Base-by-base conservation (phyloP, 2,888 invertebrate genomes). In the Drosophila kokeensis region DNA sequence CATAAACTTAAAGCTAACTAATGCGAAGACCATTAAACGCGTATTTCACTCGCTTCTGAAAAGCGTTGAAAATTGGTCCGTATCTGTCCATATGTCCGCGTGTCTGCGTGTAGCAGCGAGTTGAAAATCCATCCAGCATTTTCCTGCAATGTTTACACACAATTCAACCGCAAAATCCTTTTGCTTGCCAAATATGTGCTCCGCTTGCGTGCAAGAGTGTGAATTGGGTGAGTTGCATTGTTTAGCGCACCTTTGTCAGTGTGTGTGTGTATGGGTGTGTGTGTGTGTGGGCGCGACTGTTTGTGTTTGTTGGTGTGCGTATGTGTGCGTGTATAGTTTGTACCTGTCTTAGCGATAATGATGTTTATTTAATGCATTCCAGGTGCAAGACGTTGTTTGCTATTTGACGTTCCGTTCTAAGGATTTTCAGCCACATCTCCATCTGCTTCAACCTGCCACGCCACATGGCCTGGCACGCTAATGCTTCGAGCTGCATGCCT, bases 321-420 rank as follows among this genome's bases (percentile, higher is more conserved):
- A 6, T 21, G 21, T 34, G 21, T 13, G 32, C 42, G 54, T 29
- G 18, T 64, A 55, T 59, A 62, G 52, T 73, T 73, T 82, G 72
- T 76, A 57, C 66, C 66, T 69, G 77, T 76, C 87, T 88, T 83
- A 72, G 84, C 90, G 84, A 89, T 87, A 87, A 87, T 89, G 89
- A 87, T 90, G 90, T 89, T 90, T 89, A 83, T 80, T 89, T 89
- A 87, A 87, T 87, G 89, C 87, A 87, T 87, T 90, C 77, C 90
- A 87, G 87, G 89, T 90, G 90, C 89, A 81, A 87, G 87, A 81
- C 76, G 80, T 73, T 86, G 83, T 83, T 90, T 85, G 87, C 83
- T 77, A 69, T 86, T 83, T 86, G 86, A 82, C 83, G 86, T 90
- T 80, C 71, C 65, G 62, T 76, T 69, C 73, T 69, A 73, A 60